phyloP scores from a whole-genome alignment of 1,140 invertebrate genomes.

The Thaumetopoea pityocampa region DNA sequence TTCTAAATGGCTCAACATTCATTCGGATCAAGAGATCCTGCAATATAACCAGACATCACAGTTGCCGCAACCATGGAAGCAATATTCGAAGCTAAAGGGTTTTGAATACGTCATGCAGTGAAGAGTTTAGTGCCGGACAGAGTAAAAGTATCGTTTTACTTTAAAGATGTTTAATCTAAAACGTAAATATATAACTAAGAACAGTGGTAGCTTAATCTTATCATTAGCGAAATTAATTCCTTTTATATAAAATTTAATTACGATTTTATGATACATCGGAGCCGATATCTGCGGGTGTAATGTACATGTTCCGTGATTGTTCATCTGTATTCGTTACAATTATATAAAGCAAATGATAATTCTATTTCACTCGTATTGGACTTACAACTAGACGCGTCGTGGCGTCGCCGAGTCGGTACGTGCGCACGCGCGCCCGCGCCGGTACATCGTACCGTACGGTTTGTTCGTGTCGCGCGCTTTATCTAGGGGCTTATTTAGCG shows the following conservation, averaged over 20 bases:
- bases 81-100: slow-evolving; percentile 18
- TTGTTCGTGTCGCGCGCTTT: slow-evolving; percentile 25
- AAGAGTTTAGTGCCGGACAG: slow-evolving; percentile 22
- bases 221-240: slow-evolving; percentile 11
- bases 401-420: slow-evolving; percentile 1
- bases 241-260: slow-evolving; percentile 16
- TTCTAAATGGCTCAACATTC: neutral
- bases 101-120: slow-evolving; percentile 23
- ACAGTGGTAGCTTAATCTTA: slow-evolving; percentile 15
- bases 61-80: slow-evolving; percentile 29
- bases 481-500: slow-evolving; percentile 4
- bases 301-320: slow-evolving; percentile 16
- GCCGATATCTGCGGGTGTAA: slow-evolving; percentile 10
- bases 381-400: slow-evolving; percentile 14
- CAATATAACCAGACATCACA: slow-evolving; percentile 25
- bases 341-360: slow-evolving; percentile 26
- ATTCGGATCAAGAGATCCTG: slow-evolving; percentile 11
- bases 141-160: slow-evolving; percentile 21
- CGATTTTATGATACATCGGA: slow-evolving; percentile 8
- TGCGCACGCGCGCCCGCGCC: neutral
- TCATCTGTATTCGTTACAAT: slow-evolving; percentile 10
- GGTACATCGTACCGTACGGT: slow-evolving; percentile 1
- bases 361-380: slow-evolving; percentile 16
- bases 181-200: slow-evolving; percentile 30
- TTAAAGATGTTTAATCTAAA: slow-evolving; percentile 30